phyloP scores from a whole-genome alignment of 2,113 vertebrate genomes.

The Dasyornis broadbenti region DNA sequence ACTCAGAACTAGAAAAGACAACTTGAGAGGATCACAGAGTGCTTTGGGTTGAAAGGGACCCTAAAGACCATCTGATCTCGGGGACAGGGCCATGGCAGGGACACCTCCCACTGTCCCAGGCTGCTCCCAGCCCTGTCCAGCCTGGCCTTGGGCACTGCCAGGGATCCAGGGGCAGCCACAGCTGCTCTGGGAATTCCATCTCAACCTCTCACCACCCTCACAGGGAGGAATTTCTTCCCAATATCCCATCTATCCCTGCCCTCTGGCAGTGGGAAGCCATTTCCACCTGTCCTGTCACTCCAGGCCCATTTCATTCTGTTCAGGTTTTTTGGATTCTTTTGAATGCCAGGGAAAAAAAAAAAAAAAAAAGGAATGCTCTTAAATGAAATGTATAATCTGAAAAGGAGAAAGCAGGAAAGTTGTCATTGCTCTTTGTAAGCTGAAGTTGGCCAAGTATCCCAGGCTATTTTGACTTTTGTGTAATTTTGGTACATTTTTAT shows the following conservation, averaged over 20 bases:
- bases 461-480: neutral
- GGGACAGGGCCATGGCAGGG: neutral
- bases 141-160: neutral
- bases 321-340: neutral
- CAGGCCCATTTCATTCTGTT: neutral
- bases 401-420: neutral
- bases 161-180: neutral
- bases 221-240: neutral
- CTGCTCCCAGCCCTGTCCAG: neutral
- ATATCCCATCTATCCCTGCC: neutral
- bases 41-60: neutral
- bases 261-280: neutral
- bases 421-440: neutral
- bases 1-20: neutral
- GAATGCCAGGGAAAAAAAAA: neutral
- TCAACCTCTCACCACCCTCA: accelerated
- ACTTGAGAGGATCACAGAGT: neutral
- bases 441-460: neutral
- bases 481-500: neutral
- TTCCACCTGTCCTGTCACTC: neutral
- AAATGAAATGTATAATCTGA: neutral
- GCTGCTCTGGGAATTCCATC: neutral
- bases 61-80: neutral
- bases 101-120: neutral
- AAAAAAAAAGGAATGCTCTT: neutral